These are phyloP conservation scores for Cephus spinipes DNA, from an alignment of 2,888 invertebrate species.

Conservation along the genomic window DNA sequence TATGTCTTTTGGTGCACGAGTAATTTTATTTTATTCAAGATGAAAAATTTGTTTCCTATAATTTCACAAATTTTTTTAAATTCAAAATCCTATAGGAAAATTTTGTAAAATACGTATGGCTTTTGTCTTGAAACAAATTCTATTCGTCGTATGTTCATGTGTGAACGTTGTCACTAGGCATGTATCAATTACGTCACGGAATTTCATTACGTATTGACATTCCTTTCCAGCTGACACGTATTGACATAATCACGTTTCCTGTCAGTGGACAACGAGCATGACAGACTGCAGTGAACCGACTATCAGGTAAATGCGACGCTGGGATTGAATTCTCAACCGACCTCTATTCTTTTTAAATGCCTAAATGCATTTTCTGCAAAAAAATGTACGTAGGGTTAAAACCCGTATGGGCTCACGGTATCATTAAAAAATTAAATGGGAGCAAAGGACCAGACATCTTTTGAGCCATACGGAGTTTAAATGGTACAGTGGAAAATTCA, in stretches of 20 bases:
- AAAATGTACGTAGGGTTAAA: neutral
- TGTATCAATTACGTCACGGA: neutral
- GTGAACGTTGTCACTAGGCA: neutral
- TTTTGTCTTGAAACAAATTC: neutral
- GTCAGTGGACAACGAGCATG: neutral
- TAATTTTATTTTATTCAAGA: no score
- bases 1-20: neutral
- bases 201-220: neutral
- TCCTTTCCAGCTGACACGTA: neutral
- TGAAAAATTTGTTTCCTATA: no score
- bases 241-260: neutral
- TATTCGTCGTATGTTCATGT: neutral
- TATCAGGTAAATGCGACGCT: neutral
- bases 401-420: neutral
- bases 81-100: no score
- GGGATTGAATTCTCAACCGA: neutral
- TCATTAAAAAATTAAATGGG: neutral
- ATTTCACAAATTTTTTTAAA: no score
- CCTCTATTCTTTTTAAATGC: neutral
- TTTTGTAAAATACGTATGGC: neutral
- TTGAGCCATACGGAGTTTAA: neutral
- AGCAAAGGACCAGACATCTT: neutral
- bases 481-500: neutral
- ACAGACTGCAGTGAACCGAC: neutral
- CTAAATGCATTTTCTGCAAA: neutral